Percentiles rank a stretch among this genome's conserved stretches.
Conservation (phyloP, 2,888 invertebrate genomes). For the Leucozona laternaria region DNA sequence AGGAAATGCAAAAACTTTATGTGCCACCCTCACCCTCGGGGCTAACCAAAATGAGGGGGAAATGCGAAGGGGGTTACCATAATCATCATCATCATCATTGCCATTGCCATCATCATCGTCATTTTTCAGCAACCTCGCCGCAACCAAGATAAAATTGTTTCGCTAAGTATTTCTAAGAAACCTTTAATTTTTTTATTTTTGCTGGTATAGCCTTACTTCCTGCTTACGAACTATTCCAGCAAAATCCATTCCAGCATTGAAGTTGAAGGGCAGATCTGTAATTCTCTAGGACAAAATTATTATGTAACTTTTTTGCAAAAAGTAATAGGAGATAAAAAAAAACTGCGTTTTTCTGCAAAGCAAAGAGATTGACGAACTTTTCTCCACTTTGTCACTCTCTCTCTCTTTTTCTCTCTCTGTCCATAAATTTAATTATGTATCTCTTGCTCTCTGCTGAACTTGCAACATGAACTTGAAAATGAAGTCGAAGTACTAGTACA, state of each 20-base stretch:
- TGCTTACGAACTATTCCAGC: slow-evolving; percentile 45
- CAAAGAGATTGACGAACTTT: slow-evolving; percentile 14
- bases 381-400: background rate
- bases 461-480: slow-evolving; percentile 75
- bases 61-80: background rate
- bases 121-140: background rate
- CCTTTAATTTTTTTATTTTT: slow-evolving; percentile 1
- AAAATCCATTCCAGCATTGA: slow-evolving; percentile 46
- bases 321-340: slow-evolving; percentile 42
- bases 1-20: slow-evolving; percentile 63
- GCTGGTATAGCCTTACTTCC: slow-evolving; percentile 51
- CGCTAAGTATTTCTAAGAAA: slow-evolving; percentile 62
- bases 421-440: background rate
- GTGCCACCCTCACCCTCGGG: slow-evolving; percentile 45
- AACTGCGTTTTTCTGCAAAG: slow-evolving; percentile 55
- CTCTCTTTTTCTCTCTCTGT: slow-evolving; percentile 2
- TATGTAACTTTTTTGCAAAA: slow-evolving; percentile 64
- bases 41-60: background rate
- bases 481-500: slow-evolving; percentile 25
- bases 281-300: slow-evolving; percentile 52
- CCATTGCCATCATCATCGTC: slow-evolving; percentile 12
- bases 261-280: slow-evolving; percentile 54
- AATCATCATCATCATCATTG: background rate
- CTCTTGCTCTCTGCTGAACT: slow-evolving; percentile 51
- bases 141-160: slow-evolving; percentile 50